A percentile compares a stretch with the other conserved stretches of the same genome.
Evolutionary conservation across 2,888 invertebrate species (phyloP).

Genomic region (Tetropium fuscum): DNA sequence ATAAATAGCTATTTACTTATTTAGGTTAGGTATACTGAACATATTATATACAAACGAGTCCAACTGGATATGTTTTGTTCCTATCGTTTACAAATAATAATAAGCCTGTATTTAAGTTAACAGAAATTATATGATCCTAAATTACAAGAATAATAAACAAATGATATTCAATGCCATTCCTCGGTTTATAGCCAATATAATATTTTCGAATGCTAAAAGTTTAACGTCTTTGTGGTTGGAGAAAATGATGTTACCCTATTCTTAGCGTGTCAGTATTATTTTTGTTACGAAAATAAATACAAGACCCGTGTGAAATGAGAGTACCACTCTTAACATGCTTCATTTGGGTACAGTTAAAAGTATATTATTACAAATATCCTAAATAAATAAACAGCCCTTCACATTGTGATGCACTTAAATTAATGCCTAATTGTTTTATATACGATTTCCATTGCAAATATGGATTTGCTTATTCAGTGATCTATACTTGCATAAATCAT

Average conservation of each 20-base stretch:
- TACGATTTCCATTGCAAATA: too few relatives aligned
- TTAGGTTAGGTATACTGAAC: too few relatives aligned
- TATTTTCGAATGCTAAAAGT: conserved; percentile 2
- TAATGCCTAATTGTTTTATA: conserved; percentile 12
- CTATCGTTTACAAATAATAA: neutral
- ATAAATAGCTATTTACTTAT: too few relatives aligned
- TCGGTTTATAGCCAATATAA: conserved; percentile 10
- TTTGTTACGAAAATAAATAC: conserved; percentile 49
- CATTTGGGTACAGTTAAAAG: conserved; percentile 39
- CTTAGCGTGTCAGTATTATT: conserved; percentile 40
- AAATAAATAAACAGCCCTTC: conserved; percentile 46
- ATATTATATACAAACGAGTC: too few relatives aligned
- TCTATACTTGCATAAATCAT: too few relatives aligned
- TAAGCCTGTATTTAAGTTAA: neutral
- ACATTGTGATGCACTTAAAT: conserved; percentile 30
- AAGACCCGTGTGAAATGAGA: conserved; percentile 51
- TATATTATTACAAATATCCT: conserved; percentile 50
- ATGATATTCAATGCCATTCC: conserved; percentile 3
- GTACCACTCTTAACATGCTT: conserved; percentile 33
- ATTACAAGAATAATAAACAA: conserved; percentile 18
- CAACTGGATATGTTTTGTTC: neutral
- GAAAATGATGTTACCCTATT: conserved; percentile 36
- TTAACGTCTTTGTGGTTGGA: conserved; percentile 28
- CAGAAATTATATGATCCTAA: neutral
- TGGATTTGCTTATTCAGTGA: too few relatives aligned